Evolutionary conservation across 2,888 invertebrate genomes (phyloP).

Genomic region (Dexiosoma caninum): DNA sequence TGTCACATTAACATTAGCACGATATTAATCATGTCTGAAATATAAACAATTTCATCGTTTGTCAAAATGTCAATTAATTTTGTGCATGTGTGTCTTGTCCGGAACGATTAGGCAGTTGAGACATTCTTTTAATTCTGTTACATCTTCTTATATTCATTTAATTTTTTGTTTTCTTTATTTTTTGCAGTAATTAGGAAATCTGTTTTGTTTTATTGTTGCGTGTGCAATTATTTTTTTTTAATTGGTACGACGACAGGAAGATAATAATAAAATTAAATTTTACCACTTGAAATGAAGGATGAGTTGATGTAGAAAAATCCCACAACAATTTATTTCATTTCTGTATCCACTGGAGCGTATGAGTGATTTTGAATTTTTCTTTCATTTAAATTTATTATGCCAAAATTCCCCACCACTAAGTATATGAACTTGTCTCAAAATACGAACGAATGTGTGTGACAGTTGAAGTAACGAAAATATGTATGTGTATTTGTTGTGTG

Average conservation of each 20-base stretch:
- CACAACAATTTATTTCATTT: background rate
- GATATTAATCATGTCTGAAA: slow-evolving; percentile 63
- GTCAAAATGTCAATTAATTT: slow-evolving; percentile 67
- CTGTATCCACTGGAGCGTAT: background rate
- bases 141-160: background rate
- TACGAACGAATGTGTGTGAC: background rate
- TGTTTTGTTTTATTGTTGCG: slow-evolving; percentile 26
- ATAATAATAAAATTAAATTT: background rate
- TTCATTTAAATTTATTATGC: background rate
- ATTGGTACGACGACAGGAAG: slow-evolving; percentile 2
- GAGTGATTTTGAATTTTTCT: background rate
- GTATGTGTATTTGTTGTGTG: background rate
- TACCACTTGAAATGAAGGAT: slow-evolving; percentile 12
- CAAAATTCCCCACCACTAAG: background rate
- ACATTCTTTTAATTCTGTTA: background rate
- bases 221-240: slow-evolving; percentile 32
- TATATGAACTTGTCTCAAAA: background rate
- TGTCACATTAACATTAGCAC: slow-evolving; percentile 65
- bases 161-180: too few species aligned
- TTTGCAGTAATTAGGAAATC: slow-evolving; percentile 13
- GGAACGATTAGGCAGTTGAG: slow-evolving; percentile 10
- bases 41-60: slow-evolving; percentile 65
- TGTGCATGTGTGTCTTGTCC: slow-evolving; percentile 45
- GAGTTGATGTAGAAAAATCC: background rate
- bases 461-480: too few species aligned